Percentiles rank a stretch among this genome's conserved stretches.
phyloP scores from a whole-genome alignment of 1,140 invertebrate species.

The Drosophila ercepeae region DNA sequence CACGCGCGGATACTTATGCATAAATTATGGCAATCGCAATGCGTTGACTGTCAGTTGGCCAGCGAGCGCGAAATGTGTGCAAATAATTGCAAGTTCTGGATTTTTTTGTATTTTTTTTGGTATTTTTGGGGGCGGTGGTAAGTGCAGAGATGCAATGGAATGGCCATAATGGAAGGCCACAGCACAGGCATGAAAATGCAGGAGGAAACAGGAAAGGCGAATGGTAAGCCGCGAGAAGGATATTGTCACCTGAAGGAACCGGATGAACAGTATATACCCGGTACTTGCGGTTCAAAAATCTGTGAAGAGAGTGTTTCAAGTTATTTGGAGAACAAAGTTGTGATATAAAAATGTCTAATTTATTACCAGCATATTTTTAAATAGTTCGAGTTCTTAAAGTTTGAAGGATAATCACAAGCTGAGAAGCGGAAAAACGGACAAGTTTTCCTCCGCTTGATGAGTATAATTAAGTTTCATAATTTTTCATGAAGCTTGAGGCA shows the following conservation, averaged over 20 bases:
- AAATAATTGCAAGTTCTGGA: constrained; percentile 56
- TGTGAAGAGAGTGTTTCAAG: too few species aligned
- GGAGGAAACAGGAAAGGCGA: constrained; percentile 14
- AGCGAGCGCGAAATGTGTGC: constrained; percentile 56
- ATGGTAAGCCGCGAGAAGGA: constrained; percentile 17
- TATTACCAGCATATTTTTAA: too few species aligned
- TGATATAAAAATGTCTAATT: too few species aligned
- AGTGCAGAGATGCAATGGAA: not conserved
- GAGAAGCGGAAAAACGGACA: not conserved
- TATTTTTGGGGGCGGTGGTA: not conserved
- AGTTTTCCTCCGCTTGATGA: not conserved
- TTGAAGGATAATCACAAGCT: not conserved
- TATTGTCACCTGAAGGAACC: constrained; percentile 16
- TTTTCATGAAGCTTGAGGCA: not conserved
- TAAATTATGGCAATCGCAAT: constrained; percentile 74
- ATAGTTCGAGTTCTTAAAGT: not conserved
- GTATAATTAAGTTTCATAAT: not conserved
- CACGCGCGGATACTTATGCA: constrained; percentile 61
- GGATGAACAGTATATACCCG: not conserved
- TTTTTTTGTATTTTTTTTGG: too few species aligned
- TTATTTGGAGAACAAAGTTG: too few species aligned
- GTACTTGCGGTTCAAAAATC: not conserved
- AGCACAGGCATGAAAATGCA: not conserved
- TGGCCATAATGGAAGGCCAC: not conserved
- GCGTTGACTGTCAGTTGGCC: constrained; percentile 74